Evolutionary conservation across 2,797 vertebrate species (phyloP).

Genomic region (Triplophysa bombifrons): DNA sequence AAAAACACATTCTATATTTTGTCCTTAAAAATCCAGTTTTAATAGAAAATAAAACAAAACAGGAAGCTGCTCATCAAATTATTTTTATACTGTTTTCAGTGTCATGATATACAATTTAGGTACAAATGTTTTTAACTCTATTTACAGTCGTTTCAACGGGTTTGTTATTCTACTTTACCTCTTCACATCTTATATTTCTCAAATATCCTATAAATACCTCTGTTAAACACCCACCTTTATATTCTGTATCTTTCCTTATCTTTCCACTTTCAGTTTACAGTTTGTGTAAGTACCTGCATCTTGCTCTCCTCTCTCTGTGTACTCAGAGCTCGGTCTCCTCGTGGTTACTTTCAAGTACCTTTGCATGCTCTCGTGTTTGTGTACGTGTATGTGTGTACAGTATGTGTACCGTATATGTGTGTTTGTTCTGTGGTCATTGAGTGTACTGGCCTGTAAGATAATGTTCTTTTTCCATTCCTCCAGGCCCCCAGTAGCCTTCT

Average conservation of each 20-base stretch:
- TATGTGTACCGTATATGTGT: conserved; percentile 9
- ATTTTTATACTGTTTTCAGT: no score
- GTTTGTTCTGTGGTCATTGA: conserved; percentile 20
- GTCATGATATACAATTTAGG: not conserved
- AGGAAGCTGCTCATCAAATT: no score
- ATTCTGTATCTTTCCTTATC: conserved; percentile 71
- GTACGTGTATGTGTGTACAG: conserved; percentile 38
- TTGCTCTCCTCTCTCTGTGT: conserved; percentile 66
- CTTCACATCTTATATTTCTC: conserved; percentile 38
- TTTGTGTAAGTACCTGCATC: conserved; percentile 78
- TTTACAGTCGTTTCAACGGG: not conserved
- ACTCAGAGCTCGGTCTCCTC: conserved; percentile 49
- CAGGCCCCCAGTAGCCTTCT: conserved; percentile 94
- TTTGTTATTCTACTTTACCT: conserved; percentile 9
- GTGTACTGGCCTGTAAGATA: conserved; percentile 33
- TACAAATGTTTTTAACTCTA: not conserved
- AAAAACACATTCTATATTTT: no score
- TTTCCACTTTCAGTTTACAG: conserved; percentile 75
- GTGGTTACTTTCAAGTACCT: conserved; percentile 35
- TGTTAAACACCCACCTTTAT: conserved; percentile 75
- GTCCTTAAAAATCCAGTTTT: no score
- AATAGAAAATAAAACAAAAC: no score
- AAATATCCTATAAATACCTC: conserved; percentile 41
- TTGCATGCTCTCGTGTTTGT: conserved; percentile 51
- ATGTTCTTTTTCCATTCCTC: conserved; percentile 55